Base-by-base conservation (phyloP, 2,113 vertebrate genomes). In the Uropsilus gracilis region DNA sequence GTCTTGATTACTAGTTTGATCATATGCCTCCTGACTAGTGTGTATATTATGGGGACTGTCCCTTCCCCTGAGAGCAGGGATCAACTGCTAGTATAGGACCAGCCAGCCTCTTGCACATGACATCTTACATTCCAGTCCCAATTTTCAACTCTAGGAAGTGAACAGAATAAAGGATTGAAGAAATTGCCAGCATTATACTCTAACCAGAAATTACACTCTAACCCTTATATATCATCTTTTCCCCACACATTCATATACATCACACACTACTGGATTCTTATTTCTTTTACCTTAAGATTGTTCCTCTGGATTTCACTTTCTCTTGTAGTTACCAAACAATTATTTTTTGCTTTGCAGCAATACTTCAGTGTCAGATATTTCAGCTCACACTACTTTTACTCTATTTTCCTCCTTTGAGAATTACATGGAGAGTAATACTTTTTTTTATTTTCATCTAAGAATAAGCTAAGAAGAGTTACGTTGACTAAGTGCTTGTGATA, bases 51-150 rank as follows among this genome's bases (percentile, higher is more conserved):
- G 8, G 20, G 6, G 59, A 6, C 64, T 8, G 18, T 10, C n/a
- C 11, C 44, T 8, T 87, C 48, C 78, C 48, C 26, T 53, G 50
- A 63, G 28, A 77, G 28, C 2, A 64, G 61, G 46, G 24, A 48
- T 48, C 44, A 39, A 39, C 34, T 24, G 32, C 50, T 59, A 14
- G 9, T 30, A 22, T 4, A 55, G 57, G 5, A 37, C 22, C 1
- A 37, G 6, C 1, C 16, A 1, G 63, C 30, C 1, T 18, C 44
- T n/a, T 30, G 9, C 18, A 0, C 0, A 2, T 0, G 6, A 4
- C 0, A 24, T 13, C 5, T n/a, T 17, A 17, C 32, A 10, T 6
- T 24, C 28, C 24, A 18, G n/a, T 44, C n/a, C 17, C 34, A 10
- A 11, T 77, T 91, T 57, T 57, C 46, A 7, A 20, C 28, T 66